Evolutionary conservation across 2,797 vertebrate genomes (phyloP).

Genomic region (Percopsis omiscomaycus): DNA sequence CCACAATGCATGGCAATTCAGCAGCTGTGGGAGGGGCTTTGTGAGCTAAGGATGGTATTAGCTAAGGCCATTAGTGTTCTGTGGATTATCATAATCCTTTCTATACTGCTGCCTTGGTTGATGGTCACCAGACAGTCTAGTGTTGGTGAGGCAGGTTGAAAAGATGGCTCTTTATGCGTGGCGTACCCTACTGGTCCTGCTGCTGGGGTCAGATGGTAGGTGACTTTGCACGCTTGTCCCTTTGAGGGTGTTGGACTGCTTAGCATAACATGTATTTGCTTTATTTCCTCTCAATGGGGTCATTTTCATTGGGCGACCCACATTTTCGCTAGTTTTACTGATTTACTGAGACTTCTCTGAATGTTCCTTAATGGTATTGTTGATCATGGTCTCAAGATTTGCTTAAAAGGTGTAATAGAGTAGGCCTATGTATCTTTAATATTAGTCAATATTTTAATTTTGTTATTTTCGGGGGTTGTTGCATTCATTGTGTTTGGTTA

Average conservation of each 20-base stretch:
- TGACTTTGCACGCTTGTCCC: not conserved
- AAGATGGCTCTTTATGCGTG: slow-evolving; percentile 76
- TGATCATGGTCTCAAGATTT: no score
- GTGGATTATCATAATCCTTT: slow-evolving; percentile 86
- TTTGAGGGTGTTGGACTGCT: slow-evolving; percentile 1
- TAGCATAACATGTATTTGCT: not conserved
- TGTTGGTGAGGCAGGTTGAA: slow-evolving; percentile 64
- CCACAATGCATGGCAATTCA: slow-evolving; percentile 24
- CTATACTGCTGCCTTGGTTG: slow-evolving; percentile 52
- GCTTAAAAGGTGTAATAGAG: no score
- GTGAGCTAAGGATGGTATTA: slow-evolving; percentile 75
- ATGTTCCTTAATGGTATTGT: no score
- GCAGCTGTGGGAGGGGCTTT: slow-evolving; percentile 71
- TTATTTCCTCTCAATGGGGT: not conserved
- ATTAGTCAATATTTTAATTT: not conserved
- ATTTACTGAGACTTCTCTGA: not conserved
- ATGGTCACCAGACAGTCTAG: slow-evolving; percentile 54
- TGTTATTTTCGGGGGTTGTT: slow-evolving; percentile 4
- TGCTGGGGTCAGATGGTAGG: slow-evolving; percentile 86
- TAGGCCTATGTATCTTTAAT: no score
- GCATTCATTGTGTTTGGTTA: slow-evolving; percentile 34
- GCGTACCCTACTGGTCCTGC: slow-evolving; percentile 77
- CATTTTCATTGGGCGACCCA: not conserved
- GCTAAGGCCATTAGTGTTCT: slow-evolving; percentile 83
- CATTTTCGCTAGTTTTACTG: not conserved